These are phyloP conservation scores for Prunella fulvescens DNA, from an alignment of 2,113 vertebrate genomes.

Conservation along the genomic window DNA sequence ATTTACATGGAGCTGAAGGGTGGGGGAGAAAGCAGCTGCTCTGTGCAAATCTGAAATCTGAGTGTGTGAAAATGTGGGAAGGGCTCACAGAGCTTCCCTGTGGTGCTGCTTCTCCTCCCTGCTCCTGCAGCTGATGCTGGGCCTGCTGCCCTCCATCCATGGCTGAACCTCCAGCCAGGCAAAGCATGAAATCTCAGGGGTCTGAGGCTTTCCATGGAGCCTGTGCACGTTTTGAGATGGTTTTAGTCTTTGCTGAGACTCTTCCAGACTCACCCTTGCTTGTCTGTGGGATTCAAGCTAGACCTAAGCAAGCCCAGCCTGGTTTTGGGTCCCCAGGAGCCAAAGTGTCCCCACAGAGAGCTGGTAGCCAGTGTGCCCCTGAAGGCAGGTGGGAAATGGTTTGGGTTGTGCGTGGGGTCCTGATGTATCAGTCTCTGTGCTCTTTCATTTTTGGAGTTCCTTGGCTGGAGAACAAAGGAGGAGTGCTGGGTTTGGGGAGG, in stretches of 20 bases:
- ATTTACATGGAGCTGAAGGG: neutral
- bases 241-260: neutral
- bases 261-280: neutral
- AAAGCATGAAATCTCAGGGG: rapidly evolving
- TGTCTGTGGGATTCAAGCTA: neutral
- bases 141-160: neutral
- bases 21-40: neutral
- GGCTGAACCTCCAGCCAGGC: neutral
- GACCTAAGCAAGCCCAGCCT: neutral
- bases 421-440: neutral
- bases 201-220: neutral
- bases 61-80: neutral
- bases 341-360: neutral
- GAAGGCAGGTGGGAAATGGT: neutral
- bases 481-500: neutral
- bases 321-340: neutral
- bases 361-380: neutral
- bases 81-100: neutral
- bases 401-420: neutral
- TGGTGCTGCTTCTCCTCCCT: neutral
- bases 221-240: neutral
- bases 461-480: slow-evolving; percentile 41
- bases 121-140: neutral
- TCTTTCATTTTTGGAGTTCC: neutral
- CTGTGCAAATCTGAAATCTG: neutral